A percentile compares a stretch with the other conserved stretches of the same genome.
phyloP scores from a whole-genome alignment of 2,113 vertebrate genomes.

The Carassius carassius region DNA sequence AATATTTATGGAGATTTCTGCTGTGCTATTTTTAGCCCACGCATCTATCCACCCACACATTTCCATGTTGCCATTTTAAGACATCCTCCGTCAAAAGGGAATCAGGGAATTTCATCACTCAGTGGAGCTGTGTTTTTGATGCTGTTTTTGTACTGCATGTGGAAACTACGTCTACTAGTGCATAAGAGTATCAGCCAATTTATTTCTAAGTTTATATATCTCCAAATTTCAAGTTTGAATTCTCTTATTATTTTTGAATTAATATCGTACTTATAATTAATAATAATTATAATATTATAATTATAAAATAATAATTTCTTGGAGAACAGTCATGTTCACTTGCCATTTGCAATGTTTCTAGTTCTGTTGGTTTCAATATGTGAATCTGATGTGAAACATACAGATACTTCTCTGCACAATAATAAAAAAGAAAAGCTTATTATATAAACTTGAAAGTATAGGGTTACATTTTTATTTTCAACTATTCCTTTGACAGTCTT shows the following conservation, averaged over 20 bases:
- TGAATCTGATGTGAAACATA: not conserved
- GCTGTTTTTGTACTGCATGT: not conserved
- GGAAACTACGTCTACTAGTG: not conserved
- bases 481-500: not conserved
- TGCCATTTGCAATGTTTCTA: not conserved
- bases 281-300: too few species aligned
- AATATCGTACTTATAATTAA: not conserved
- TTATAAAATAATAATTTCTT: not conserved
- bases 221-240: not conserved
- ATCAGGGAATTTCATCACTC: conserved; percentile 16
- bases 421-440: too few species aligned
- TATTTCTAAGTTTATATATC: not conserved
- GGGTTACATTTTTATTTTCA: not conserved
- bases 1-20: conserved; percentile 69
- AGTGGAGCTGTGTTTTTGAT: not conserved
- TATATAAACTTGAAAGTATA: not conserved
- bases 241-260: not conserved
- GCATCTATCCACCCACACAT: conserved; percentile 64
- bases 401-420: not conserved
- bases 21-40: conserved; percentile 66
- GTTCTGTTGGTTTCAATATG: not conserved
- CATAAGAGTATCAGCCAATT: not conserved
- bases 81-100: conserved; percentile 35
- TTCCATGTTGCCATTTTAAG: conserved; percentile 54
- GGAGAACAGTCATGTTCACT: not conserved